phyloP scores from a whole-genome alignment of 2,888 invertebrate genomes.

The Cerceris ruficornis region DNA sequence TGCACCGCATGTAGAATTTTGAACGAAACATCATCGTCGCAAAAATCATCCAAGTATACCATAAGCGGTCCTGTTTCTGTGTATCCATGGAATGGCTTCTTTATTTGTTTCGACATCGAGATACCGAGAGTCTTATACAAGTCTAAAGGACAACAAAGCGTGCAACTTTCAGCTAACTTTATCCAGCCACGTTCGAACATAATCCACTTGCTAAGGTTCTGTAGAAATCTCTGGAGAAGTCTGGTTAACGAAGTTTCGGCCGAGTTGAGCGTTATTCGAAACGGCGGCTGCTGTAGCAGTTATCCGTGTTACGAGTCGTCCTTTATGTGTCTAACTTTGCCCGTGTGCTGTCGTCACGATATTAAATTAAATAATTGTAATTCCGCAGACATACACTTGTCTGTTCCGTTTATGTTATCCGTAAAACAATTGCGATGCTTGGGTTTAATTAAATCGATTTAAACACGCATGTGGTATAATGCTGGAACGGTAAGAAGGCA shows the following conservation, averaged over 20 bases:
- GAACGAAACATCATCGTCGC: not conserved
- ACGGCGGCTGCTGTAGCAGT: constrained; percentile 29
- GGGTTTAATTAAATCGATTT: no score
- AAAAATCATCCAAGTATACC: not conserved
- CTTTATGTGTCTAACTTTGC: constrained; percentile 17
- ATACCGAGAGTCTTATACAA: constrained; percentile 46
- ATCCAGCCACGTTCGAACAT: constrained; percentile 56
- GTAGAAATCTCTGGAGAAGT: constrained; percentile 54
- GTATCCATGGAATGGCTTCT: constrained; percentile 31
- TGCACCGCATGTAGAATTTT: not conserved
- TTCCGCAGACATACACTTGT: no score
- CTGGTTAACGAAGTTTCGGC: constrained; percentile 58
- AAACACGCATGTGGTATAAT: no score
- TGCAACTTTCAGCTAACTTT: constrained; percentile 58
- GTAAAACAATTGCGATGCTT: no score
- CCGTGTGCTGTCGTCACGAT: not conserved
- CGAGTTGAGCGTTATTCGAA: constrained; percentile 52
- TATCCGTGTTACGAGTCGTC: constrained; percentile 39
- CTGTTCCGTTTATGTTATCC: no score
- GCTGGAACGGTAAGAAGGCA: no score
- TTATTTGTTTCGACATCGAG: constrained; percentile 55
- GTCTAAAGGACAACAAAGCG: constrained; percentile 56
- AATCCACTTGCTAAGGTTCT: constrained; percentile 59
- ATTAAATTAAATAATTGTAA: not conserved
- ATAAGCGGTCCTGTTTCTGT: not conserved